Evolutionary conservation across 2,888 invertebrate genomes (phyloP).

Genomic region (Eupithecia insigniata): DNA sequence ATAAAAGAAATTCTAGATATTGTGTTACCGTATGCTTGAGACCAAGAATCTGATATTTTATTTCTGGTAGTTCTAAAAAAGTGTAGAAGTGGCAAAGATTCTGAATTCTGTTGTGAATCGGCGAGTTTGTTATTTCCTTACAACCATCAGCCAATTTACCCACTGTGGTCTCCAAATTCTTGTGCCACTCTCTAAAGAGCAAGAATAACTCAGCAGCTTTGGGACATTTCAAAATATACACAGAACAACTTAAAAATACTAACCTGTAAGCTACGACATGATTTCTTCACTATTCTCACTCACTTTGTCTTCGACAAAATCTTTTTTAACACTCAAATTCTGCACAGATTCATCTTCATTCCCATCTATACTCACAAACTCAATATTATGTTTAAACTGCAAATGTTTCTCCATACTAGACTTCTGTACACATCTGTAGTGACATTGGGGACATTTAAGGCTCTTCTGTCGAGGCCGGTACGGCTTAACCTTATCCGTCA

Average conservation of each 20-base stretch:
- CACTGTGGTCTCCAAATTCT: neutral
- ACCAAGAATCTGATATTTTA: neutral
- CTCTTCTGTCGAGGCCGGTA: constrained; percentile 76
- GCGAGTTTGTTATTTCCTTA: neutral
- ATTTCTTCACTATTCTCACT: constrained; percentile 24
- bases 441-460: constrained; percentile 72
- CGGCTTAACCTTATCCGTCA: constrained; percentile 63
- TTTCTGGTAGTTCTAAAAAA: neutral
- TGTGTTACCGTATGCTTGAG: no score
- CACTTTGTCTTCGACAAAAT: constrained; percentile 41
- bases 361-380: constrained; percentile 44
- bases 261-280: constrained; percentile 28
- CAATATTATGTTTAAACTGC: constrained; percentile 70
- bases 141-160: neutral
- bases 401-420: constrained; percentile 79
- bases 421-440: constrained; percentile 77
- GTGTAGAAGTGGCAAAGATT: neutral
- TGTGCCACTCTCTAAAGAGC: neutral
- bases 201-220: neutral
- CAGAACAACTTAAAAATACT: neutral
- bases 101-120: neutral
- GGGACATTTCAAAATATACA: neutral
- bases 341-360: constrained; percentile 56
- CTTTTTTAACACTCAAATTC: constrained; percentile 68
- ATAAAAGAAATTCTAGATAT: no score